Percentiles rank a stretch among this genome's conserved stretches.
phyloP scores from a whole-genome alignment of 2,113 vertebrate species.

The Odocoileus virginianus region DNA sequence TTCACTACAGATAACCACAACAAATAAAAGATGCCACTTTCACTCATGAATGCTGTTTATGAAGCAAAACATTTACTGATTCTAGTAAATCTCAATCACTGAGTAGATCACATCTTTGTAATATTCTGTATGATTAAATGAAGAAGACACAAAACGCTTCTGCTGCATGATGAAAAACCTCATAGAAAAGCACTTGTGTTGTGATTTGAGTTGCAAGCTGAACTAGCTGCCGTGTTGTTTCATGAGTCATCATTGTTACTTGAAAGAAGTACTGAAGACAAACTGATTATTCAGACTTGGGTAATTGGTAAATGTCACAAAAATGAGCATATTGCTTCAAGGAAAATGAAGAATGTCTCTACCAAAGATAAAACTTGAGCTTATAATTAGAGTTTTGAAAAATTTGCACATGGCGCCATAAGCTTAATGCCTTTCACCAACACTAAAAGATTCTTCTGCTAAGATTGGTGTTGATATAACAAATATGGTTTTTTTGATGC shows the following conservation, averaged over 20 bases:
- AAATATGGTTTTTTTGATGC: background rate
- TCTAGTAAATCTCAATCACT: background rate
- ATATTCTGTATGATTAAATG: background rate
- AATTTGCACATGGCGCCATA: background rate
- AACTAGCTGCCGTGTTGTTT: background rate
- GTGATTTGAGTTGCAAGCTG: background rate
- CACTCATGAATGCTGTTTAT: background rate
- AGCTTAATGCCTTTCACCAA: background rate
- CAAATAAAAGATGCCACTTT: background rate
- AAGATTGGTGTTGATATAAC: background rate
- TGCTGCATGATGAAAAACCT: background rate
- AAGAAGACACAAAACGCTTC: background rate
- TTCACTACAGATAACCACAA: background rate
- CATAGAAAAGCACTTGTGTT: background rate
- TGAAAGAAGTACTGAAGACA: background rate
- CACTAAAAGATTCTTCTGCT: background rate
- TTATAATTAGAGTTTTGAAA: slow-evolving; percentile 1
- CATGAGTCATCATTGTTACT: background rate
- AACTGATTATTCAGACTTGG: background rate
- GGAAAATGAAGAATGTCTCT: background rate
- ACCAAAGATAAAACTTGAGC: background rate
- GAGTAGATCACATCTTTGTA: background rate
- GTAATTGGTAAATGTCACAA: background rate
- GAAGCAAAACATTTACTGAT: background rate
- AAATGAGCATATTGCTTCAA: background rate